Conservation (phyloP, 2,888 invertebrate species). For the Eudasyphora cyanicolor region DNA sequence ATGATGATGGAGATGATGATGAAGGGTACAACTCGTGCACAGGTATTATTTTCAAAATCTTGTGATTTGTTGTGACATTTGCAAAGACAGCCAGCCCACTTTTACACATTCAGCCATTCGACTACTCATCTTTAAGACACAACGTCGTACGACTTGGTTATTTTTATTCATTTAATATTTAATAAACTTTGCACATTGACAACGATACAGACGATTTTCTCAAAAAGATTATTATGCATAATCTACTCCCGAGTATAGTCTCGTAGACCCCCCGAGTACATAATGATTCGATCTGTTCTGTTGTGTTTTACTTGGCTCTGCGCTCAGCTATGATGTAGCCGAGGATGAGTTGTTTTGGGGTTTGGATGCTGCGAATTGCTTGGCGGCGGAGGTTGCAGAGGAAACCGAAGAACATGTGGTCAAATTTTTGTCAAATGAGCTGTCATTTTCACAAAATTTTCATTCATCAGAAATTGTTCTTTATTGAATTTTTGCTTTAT, state of each 20-base stretch:
- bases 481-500: neutral
- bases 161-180: neutral
- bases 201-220: neutral
- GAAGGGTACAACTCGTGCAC: neutral
- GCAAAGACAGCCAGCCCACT: neutral
- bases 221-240: neutral
- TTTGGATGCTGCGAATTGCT: neutral
- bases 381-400: neutral
- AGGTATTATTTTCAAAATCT: conserved; percentile 18
- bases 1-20: too few species aligned
- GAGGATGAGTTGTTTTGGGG: neutral
- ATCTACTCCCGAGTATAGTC: neutral
- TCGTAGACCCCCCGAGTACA: too few species aligned
- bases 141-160: neutral
- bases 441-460: conserved; percentile 1
- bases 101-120: neutral
- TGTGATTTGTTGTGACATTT: conserved; percentile 19
- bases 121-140: neutral
- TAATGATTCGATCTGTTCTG: too few species aligned
- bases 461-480: conserved; percentile 8
- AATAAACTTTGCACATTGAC: conserved; percentile 2
- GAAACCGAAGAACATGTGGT: neutral
- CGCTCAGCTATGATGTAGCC: too few species aligned
- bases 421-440: conserved; percentile 22
- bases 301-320: neutral